phyloP scores from a whole-genome alignment of 92 coral and sea anemone species.

The Scolanthus callimorphus region DNA sequence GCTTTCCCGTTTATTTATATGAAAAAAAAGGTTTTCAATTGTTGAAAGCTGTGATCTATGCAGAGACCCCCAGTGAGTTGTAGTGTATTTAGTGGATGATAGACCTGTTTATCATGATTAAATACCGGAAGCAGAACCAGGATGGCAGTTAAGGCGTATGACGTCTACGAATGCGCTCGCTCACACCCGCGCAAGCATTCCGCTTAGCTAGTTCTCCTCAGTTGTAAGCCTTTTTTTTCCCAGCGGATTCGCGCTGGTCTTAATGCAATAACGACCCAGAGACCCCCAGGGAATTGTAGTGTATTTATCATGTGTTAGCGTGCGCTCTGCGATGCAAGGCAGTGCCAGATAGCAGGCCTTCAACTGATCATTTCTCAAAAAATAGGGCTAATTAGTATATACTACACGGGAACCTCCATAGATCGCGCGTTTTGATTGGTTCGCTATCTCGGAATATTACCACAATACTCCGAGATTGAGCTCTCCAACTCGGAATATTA shows the following conservation, averaged over 20 bases:
- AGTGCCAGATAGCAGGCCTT: no score
- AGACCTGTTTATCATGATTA: slow-evolving; percentile 21
- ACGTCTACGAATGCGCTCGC: background rate
- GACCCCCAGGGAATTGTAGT: slow-evolving; percentile 13
- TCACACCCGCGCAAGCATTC: background rate
- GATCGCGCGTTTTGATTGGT: no score
- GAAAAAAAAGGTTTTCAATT: no score
- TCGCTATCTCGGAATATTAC: no score
- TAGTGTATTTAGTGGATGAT: slow-evolving; percentile 21
- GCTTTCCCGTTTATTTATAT: no score
- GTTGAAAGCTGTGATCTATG: no score
- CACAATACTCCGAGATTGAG: no score
- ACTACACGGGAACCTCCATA: no score
- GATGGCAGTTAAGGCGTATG: background rate
- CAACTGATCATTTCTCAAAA: no score
- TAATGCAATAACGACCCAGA: slow-evolving; percentile 20
- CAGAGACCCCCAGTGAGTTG: slow-evolving; percentile 16
- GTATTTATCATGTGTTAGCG: slow-evolving; percentile 3
- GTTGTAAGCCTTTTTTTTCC: background rate
- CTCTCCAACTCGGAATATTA: no score
- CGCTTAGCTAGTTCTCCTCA: background rate
- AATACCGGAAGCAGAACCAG: slow-evolving; percentile 5
- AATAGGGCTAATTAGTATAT: no score
- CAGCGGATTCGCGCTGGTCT: background rate
- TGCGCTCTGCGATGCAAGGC: background rate